Percentiles rank a stretch among this genome's conserved stretches.
Conservation (phyloP, 2,113 vertebrate genomes). For the Misgurnus anguillicaudatus region DNA sequence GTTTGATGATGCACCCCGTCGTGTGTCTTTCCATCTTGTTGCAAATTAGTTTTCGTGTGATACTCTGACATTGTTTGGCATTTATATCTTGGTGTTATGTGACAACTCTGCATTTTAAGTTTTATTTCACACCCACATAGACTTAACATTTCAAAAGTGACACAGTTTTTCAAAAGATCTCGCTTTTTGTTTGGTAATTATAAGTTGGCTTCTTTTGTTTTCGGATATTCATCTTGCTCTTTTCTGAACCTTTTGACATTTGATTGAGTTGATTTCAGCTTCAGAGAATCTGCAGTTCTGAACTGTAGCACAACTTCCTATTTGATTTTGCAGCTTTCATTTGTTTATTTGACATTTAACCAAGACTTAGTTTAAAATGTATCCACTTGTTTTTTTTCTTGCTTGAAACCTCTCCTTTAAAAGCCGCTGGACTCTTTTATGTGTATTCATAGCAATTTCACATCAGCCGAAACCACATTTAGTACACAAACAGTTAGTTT, state of each 20-base stretch:
- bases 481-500: not conserved
- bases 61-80: slow-evolving; percentile 11
- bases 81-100: slow-evolving; percentile 3
- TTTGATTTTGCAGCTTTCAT: slow-evolving; percentile 4
- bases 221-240: slow-evolving; percentile 2
- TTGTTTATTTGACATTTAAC: slow-evolving; percentile 36
- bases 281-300: slow-evolving; percentile 3
- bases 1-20: not conserved
- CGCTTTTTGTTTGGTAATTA: not conserved
- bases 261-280: slow-evolving; percentile 23
- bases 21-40: not conserved
- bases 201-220: not conserved
- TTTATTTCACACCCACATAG: not conserved
- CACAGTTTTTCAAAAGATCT: not conserved
- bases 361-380: slow-evolving; percentile 11
- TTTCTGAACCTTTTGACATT: slow-evolving; percentile 18
- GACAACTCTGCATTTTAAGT: not conserved
- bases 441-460: not conserved
- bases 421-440: not conserved
- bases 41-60: not conserved
- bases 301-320: not conserved
- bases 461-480: not conserved
- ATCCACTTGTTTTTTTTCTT: too few relatives aligned
- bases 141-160: slow-evolving; percentile 27
- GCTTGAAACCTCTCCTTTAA: too few relatives aligned